These are phyloP conservation scores for Eumaeus atala DNA, from an alignment of 1,140 invertebrate species.

Conservation along the genomic window DNA sequence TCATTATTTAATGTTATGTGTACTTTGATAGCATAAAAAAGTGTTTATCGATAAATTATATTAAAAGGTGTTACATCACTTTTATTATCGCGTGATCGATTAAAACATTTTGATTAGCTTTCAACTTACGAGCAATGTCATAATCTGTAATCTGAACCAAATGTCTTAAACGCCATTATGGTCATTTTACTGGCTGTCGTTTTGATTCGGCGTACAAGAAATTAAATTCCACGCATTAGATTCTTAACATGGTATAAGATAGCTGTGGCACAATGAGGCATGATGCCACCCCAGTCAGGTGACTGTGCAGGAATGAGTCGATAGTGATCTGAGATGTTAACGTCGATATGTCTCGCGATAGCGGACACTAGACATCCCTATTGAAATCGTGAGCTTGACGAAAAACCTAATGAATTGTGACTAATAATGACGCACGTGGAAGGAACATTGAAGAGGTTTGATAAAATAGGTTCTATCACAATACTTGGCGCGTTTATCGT, in stretches of 20 bases:
- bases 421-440: constrained; percentile 55
- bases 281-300: constrained; percentile 68
- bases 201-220: constrained; percentile 36
- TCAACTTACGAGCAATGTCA: constrained; percentile 69
- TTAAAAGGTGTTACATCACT: constrained; percentile 37
- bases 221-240: constrained; percentile 70
- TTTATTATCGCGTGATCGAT: constrained; percentile 67
- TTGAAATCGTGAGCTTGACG: constrained; percentile 66
- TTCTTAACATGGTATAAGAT: constrained; percentile 64
- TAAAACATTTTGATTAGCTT: constrained; percentile 74
- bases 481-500: constrained; percentile 10
- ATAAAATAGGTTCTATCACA: too few species aligned
- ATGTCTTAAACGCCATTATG: constrained; percentile 55
- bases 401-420: constrained; percentile 71
- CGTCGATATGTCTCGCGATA: constrained; percentile 64
- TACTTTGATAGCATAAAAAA: too few species aligned
- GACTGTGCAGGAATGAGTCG: constrained; percentile 65
- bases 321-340: constrained; percentile 63
- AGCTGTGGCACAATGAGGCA: constrained; percentile 61
- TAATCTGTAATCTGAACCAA: constrained; percentile 51
- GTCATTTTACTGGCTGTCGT: constrained; percentile 40
- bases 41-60: background rate
- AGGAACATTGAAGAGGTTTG: too few species aligned
- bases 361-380: constrained; percentile 66
- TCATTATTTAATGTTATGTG: too few species aligned